Evolutionary conservation across 2,113 vertebrate species (phyloP).

Genomic region (Thermophis baileyi): DNA sequence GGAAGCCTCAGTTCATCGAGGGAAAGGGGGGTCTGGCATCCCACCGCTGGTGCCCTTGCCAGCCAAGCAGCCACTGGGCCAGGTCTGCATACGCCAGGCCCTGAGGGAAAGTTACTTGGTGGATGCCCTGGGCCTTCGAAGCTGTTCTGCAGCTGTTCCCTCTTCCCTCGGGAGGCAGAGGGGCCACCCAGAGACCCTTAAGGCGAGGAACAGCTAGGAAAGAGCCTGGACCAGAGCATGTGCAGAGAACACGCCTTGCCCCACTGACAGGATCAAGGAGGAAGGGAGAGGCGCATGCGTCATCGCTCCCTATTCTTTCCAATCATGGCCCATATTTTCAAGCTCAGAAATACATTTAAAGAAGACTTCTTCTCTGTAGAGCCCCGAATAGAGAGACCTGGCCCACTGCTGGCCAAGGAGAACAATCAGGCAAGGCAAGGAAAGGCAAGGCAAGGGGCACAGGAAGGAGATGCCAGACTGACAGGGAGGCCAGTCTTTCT

Average conservation of each 20-base stretch:
- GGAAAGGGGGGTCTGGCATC: background rate
- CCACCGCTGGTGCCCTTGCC: background rate
- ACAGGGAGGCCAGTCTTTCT: slow-evolving; percentile 52
- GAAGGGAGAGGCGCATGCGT: background rate
- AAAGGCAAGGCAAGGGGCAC: background rate
- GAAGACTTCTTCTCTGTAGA: too few species aligned
- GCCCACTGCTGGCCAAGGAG: background rate
- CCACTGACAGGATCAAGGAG: background rate
- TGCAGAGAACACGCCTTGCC: background rate
- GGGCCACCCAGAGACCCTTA: background rate
- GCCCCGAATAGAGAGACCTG: background rate
- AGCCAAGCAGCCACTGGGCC: background rate
- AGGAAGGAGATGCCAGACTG: background rate
- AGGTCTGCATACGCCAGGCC: background rate
- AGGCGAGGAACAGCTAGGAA: background rate
- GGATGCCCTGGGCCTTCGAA: background rate
- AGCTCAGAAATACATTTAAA: background rate
- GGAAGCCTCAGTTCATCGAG: background rate
- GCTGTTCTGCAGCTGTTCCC: background rate
- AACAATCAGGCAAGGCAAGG: background rate
- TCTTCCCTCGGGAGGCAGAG: background rate
- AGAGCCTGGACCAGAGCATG: background rate
- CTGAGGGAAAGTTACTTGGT: too few species aligned
- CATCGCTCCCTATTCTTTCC: background rate
- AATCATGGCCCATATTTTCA: too few species aligned